These are phyloP conservation scores for Carollia perspicillata DNA, from an alignment of 2,113 vertebrate genomes.

Conservation along the genomic window DNA sequence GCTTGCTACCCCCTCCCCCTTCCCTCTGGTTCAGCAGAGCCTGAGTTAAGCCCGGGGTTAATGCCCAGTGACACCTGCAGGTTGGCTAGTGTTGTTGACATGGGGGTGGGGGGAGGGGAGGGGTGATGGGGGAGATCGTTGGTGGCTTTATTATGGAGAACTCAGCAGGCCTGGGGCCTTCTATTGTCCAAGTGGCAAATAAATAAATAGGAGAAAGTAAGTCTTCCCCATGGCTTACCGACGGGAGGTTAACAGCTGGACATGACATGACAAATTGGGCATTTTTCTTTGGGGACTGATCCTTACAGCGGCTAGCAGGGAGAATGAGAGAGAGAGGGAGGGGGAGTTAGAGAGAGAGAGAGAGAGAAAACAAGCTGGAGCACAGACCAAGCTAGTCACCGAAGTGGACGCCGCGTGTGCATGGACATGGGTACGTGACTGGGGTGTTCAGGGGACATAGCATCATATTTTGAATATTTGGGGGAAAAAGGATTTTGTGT, in stretches of 20 bases:
- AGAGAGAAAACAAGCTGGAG: background rate
- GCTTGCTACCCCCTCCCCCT: constrained; percentile 56
- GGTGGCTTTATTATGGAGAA: constrained; percentile 89
- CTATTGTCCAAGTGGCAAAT: constrained; percentile 91
- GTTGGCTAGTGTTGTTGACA: constrained; percentile 81
- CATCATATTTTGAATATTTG: background rate
- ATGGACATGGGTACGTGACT: background rate
- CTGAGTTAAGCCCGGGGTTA: constrained; percentile 80
- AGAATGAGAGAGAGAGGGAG: constrained; percentile 62
- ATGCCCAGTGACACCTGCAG: constrained; percentile 87
- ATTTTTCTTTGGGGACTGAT: constrained; percentile 85
- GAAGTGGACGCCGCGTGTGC: background rate
- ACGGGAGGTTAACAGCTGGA: constrained; percentile 95
- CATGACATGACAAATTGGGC: constrained; percentile 96
- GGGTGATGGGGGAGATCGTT: constrained; percentile 77
- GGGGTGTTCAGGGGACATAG: background rate
- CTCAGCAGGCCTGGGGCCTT: constrained; percentile 85
- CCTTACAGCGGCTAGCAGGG: constrained; percentile 77
- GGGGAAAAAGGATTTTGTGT: background rate
- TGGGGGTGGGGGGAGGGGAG: constrained; percentile 59
- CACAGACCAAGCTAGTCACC: background rate
- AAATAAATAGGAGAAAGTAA: constrained; percentile 93
- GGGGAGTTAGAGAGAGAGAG: background rate
- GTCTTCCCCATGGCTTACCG: constrained; percentile 87
- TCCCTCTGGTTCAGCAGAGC: constrained; percentile 81